phyloP scores from a whole-genome alignment of 2,888 invertebrate genomes.

The Leptinotarsa peninsularis region DNA sequence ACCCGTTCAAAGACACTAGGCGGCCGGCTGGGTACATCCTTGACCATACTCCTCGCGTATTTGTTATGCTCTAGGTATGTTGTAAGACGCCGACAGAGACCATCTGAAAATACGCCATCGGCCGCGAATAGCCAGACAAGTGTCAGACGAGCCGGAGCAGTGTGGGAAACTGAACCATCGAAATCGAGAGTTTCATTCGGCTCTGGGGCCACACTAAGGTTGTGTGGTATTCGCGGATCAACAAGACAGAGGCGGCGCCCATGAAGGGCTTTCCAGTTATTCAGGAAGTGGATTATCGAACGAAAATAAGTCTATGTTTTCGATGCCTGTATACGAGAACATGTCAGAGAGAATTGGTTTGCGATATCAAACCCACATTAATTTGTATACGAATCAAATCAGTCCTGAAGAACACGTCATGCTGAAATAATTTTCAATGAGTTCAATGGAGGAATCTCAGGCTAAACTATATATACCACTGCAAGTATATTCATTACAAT shows the following conservation, averaged over 20 bases:
- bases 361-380: too few species aligned
- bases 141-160: slow-evolving; percentile 43
- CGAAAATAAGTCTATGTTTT: too few species aligned
- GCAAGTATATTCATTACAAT: too few species aligned
- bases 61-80: slow-evolving; percentile 20
- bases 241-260: slow-evolving; percentile 7
- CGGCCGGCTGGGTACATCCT: not conserved
- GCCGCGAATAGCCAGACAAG: slow-evolving; percentile 42
- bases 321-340: too few species aligned
- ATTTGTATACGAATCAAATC: too few species aligned
- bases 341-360: too few species aligned
- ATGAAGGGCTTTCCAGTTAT: not conserved
- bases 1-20: not conserved
- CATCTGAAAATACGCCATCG: slow-evolving; percentile 35
- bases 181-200: slow-evolving; percentile 55
- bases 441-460: too few species aligned
- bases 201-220: slow-evolving; percentile 58
- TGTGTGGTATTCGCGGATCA: slow-evolving; percentile 35
- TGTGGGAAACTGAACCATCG: slow-evolving; percentile 48
- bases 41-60: slow-evolving; percentile 13
- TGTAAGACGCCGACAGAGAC: slow-evolving; percentile 13
- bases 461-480: too few species aligned
- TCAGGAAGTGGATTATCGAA: not conserved
- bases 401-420: too few species aligned
- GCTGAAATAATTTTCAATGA: too few species aligned